phyloP scores from a whole-genome alignment of 2,113 vertebrate genomes.

The Hippocampus abdominalis region DNA sequence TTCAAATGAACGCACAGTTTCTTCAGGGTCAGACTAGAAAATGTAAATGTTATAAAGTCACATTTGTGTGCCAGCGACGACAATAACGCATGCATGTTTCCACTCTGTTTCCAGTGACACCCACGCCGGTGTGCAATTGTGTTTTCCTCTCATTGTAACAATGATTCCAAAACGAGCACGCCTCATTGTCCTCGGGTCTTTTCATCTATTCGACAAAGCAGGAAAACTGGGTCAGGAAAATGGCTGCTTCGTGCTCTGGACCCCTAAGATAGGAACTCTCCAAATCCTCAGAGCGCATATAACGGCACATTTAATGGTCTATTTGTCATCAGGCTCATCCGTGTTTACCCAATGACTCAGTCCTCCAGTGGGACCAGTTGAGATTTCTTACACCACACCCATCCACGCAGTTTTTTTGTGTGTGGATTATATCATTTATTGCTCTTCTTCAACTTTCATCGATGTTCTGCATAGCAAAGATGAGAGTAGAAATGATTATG shows the following conservation, averaged over 20 bases:
- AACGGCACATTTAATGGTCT: conserved; percentile 14
- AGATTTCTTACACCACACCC: conserved; percentile 21
- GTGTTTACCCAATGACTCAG: conserved; percentile 27
- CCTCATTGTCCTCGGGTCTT: conserved; percentile 64
- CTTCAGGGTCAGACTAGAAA: background rate
- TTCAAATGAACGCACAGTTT: background rate
- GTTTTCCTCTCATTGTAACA: conserved; percentile 73
- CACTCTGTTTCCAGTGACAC: conserved; percentile 61
- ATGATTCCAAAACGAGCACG: conserved; percentile 56
- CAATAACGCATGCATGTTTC: conserved; percentile 42
- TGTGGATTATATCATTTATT: conserved; percentile 17
- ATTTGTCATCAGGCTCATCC: conserved; percentile 20
- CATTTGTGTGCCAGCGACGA: background rate
- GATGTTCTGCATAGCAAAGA: background rate
- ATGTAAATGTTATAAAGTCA: conserved; percentile 26
- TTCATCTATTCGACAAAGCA: conserved; percentile 67
- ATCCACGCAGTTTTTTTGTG: conserved; percentile 12
- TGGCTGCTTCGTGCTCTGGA: conserved; percentile 45
- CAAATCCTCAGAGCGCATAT: conserved; percentile 22
- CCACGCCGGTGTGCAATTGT: conserved; percentile 52
- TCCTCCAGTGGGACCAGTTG: conserved; percentile 15
- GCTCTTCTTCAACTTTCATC: conserved; percentile 2
- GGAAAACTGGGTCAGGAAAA: conserved; percentile 69
- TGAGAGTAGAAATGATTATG: background rate
- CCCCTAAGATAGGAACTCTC: conserved; percentile 38